Evolutionary conservation across 2,113 vertebrate genomes (phyloP), one percentile per base, ranked within the genome.

Genomic region (Blennius ocellaris): DNA sequence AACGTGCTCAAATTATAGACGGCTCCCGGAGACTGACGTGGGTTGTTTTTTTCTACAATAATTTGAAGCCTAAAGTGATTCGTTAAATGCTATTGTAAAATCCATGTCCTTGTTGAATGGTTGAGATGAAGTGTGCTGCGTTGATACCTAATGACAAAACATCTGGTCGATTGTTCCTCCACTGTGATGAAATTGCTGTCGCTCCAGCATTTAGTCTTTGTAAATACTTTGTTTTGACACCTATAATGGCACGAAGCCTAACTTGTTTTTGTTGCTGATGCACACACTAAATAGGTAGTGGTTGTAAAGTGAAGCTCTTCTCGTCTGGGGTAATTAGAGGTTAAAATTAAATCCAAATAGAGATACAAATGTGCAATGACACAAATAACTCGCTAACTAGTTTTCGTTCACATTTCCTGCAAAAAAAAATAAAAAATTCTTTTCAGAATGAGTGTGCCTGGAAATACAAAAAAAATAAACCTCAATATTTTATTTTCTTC

Each of bases 161-260:
- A 91, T 88, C 88, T 91, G 90, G 82, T 53, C 39, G 62, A 87
- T 88, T 39, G 87, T 71, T 86, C 11, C n/a, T 6, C 1, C 2
- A 16, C 73, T 16, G 58, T 60, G 70, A 75, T 81, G 73, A 66
- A 88, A 84, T 69, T 16, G 74, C 82, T 6, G 16, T 7, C 43
- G 75, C 82, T 69, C 11, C 43, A 11, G 70, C 80, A 64, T 78
- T 89, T 81, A 83, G 69, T 90, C 86, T 84, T 69, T 0, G 79
- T 83, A 86, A 90, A 90, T 73, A 69, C 81, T 67, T 70, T 80
- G 81, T 86, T 86, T 71, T 87, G 87, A 90, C 90, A 91, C 76
- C 56, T 71, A 6, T 53, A 76, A 89, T 64, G 60, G 69, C 47
- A 11, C 0, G 0, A 69, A 77, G 52, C 60, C 50, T 11, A 52